A percentile compares a stretch with the other conserved stretches of the same genome.
phyloP scores from a whole-genome alignment of 2,113 vertebrate genomes.

The Megatriorchis doriae region DNA sequence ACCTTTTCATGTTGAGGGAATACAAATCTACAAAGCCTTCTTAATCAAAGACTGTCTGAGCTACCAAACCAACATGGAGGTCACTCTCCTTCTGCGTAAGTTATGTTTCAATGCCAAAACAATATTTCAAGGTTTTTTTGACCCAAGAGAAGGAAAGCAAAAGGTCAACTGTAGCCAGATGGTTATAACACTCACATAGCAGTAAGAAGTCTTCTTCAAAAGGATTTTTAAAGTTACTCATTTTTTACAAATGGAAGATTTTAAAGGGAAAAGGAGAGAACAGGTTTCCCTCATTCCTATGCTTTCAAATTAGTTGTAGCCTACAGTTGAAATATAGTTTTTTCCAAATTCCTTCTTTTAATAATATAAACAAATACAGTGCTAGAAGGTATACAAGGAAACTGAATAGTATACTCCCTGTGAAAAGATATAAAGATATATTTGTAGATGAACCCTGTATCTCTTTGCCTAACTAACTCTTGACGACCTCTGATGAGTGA shows the following conservation, averaged over 20 bases:
- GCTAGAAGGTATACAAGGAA: neutral
- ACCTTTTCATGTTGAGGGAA: neutral
- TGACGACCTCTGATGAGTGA: neutral
- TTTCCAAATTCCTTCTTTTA: neutral
- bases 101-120: neutral
- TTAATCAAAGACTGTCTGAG: neutral
- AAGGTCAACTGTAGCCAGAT: neutral
- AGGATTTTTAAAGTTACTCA: neutral
- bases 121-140: neutral
- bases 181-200: neutral
- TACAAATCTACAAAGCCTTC: neutral
- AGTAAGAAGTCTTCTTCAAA: neutral
- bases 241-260: neutral
- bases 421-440: neutral
- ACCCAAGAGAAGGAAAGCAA: neutral
- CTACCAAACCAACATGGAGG: neutral
- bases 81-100: neutral
- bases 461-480: neutral
- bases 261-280: neutral
- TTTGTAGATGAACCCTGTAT: neutral
- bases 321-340: neutral
- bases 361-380: neutral
- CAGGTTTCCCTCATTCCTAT: neutral
- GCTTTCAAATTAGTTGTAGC: neutral
- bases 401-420: neutral